Conservation (phyloP, 2,113 vertebrate genomes). For the Mesitornis unicolor region DNA sequence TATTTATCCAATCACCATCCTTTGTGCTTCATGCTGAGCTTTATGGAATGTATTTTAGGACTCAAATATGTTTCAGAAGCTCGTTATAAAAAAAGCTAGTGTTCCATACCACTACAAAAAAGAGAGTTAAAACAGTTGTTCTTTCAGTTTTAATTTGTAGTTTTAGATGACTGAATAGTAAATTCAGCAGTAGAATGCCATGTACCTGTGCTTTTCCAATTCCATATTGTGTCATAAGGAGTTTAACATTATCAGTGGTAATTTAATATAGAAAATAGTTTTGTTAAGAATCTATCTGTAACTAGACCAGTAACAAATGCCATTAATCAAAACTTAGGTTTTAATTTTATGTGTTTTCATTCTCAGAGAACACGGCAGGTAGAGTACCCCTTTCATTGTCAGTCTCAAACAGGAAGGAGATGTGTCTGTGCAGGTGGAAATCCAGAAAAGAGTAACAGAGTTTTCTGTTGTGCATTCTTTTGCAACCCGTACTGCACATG, state of each 20-base stretch:
- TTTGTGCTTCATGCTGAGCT: not conserved
- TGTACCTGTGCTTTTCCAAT: not conserved
- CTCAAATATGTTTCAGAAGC: not conserved
- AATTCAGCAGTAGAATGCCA: not conserved
- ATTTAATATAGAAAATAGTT: not conserved
- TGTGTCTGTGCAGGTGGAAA: not conserved
- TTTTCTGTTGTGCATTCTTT: not conserved
- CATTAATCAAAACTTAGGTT: not conserved
- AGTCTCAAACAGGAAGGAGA: not conserved
- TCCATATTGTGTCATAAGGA: not conserved
- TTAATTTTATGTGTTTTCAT: not conserved
- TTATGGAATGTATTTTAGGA: not conserved
- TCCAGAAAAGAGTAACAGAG: not conserved
- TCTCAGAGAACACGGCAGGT: not conserved
- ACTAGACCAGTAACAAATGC: not conserved
- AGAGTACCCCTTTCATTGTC: not conserved
- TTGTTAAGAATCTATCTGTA: not conserved
- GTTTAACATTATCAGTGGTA: not conserved
- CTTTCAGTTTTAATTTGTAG: not conserved
- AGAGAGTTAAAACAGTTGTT: not conserved
- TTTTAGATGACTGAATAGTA: not conserved
- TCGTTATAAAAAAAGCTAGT: not conserved
- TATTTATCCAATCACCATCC: not conserved
- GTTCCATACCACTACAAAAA: not conserved
- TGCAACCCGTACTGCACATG: not conserved